Conservation (phyloP, 2,113 vertebrate species). For the Lepidothrix coronata region DNA sequence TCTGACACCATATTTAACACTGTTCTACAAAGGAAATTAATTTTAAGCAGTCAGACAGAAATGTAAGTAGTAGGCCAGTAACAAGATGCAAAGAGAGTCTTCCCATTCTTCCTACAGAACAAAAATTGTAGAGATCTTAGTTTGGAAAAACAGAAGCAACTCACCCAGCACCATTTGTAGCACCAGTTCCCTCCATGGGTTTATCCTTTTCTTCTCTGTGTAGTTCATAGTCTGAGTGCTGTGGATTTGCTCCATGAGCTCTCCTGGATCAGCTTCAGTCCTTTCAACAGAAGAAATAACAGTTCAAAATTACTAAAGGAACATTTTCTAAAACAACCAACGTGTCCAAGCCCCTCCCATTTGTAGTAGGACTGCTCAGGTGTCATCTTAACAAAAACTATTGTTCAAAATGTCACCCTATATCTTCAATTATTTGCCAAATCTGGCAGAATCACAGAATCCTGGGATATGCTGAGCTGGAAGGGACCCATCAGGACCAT, state of each 20-base stretch:
- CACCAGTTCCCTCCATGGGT: fast-evolving
- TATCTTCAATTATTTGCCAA: not conserved
- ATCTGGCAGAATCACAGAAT: not conserved
- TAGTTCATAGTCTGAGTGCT: not conserved
- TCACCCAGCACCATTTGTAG: not conserved
- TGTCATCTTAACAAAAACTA: not conserved
- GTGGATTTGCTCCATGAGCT: not conserved
- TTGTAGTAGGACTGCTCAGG: not conserved
- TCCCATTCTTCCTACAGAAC: not conserved
- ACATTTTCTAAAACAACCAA: not conserved
- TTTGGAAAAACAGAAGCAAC: not conserved
- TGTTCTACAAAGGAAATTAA: not conserved
- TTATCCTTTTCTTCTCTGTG: not conserved
- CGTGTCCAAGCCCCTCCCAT: not conserved
- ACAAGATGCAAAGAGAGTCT: not conserved
- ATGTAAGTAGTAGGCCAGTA: not conserved
- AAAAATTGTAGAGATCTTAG: not conserved
- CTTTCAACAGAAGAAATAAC: not conserved
- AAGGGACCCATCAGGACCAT: not conserved
- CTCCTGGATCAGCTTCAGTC: fast-evolving
- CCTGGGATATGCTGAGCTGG: not conserved
- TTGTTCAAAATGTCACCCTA: not conserved
- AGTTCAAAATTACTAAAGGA: not conserved
- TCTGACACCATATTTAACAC: not conserved
- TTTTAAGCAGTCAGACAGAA: not conserved